Conservation (phyloP, 2,888 invertebrate genomes). For the Phrixothrix hirtus region DNA sequence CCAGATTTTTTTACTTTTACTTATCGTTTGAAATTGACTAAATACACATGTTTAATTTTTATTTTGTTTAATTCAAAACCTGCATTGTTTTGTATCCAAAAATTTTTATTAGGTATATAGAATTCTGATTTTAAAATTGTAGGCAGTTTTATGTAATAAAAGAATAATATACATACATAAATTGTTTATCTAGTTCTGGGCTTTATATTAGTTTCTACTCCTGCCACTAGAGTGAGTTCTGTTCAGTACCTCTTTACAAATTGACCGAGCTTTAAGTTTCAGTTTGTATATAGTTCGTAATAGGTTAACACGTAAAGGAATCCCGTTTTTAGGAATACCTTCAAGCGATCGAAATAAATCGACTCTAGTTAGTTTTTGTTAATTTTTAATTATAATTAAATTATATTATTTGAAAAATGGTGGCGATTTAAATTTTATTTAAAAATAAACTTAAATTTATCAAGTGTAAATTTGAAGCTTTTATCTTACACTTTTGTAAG, state of each 20-base stretch:
- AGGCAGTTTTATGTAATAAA: too few species aligned
- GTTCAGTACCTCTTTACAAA: conserved; percentile 21
- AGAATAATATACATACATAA: not conserved
- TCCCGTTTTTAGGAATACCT: too few species aligned
- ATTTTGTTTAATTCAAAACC: not conserved
- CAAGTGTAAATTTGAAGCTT: conserved; percentile 1
- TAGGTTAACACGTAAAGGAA: conserved; percentile 2
- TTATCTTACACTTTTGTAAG: conserved; percentile 1
- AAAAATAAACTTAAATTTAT: too few species aligned
- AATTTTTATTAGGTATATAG: too few species aligned
- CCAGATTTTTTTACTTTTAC: too few species aligned
- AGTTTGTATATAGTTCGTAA: conserved; percentile 10
- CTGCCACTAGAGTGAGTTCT: conserved; percentile 37
- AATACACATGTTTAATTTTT: not conserved
- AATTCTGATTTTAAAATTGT: too few species aligned
- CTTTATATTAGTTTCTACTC: conserved; percentile 26
- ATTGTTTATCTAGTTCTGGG: not conserved
- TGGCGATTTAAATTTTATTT: too few species aligned
- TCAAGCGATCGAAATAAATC: not conserved
- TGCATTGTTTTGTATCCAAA: not conserved
- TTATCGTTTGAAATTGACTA: too few species aligned
- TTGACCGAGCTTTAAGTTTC: conserved; percentile 24
- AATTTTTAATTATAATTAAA: too few species aligned
- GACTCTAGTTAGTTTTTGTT: not conserved
- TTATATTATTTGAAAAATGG: too few species aligned